phyloP scores from a whole-genome alignment of 2,888 invertebrate species.

The Sepiola atlantica region DNA sequence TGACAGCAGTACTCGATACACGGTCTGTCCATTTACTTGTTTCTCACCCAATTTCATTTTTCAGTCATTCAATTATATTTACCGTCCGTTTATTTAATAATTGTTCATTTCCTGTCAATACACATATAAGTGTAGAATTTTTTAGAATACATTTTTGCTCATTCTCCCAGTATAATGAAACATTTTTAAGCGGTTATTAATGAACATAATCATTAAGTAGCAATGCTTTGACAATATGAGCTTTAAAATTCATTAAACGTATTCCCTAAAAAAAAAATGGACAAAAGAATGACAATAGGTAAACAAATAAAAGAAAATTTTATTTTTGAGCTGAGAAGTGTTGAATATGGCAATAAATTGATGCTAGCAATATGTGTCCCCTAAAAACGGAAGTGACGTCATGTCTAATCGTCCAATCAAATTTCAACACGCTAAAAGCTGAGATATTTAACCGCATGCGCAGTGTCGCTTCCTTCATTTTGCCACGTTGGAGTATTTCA shows the following conservation, averaged over 20 bases:
- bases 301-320: background rate
- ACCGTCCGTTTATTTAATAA: too few relatives aligned
- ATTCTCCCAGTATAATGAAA: too few relatives aligned
- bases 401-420: background rate
- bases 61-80: too few relatives aligned
- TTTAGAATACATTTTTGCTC: too few relatives aligned
- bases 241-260: background rate
- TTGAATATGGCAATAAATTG: background rate
- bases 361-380: background rate
- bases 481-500: conserved; percentile 43
- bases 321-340: background rate
- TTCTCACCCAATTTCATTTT: too few relatives aligned
- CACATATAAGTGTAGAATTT: too few relatives aligned
- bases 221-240: background rate
- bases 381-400: background rate
- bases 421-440: conserved; percentile 37
- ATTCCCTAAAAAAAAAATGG: background rate
- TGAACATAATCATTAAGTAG: too few relatives aligned
- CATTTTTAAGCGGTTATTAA: too few relatives aligned
- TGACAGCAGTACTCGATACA: too few relatives aligned
- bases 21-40: too few relatives aligned
- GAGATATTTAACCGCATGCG: conserved; percentile 41
- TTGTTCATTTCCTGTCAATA: too few relatives aligned
- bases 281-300: background rate
- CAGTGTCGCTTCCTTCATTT: background rate